Conservation (phyloP, 1,140 invertebrate species). For the Zophobas atratus region DNA sequence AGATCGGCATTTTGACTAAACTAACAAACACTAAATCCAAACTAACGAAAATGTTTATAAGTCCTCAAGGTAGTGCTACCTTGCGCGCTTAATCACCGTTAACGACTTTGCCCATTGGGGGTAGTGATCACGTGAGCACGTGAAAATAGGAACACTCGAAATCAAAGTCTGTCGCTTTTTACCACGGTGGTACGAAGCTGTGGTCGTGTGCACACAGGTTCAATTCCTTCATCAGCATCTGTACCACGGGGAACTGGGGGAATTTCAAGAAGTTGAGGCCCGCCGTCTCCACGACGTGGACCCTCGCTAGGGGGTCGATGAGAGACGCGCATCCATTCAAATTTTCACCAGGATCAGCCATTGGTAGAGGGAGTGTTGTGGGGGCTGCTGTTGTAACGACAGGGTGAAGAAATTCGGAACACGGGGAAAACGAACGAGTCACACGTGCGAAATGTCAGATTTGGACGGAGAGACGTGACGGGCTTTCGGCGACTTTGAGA, state of each 20-base stretch:
- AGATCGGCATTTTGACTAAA: slow-evolving; percentile 59
- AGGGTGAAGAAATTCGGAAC: neutral
- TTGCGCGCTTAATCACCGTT: slow-evolving; percentile 10
- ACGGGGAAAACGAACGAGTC: neutral
- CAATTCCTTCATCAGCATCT: slow-evolving; percentile 62
- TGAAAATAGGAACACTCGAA: slow-evolving; percentile 5
- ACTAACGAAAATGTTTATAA: slow-evolving; percentile 40
- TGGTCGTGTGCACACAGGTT: slow-evolving; percentile 63
- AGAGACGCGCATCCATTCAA: slow-evolving; percentile 35
- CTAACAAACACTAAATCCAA: slow-evolving; percentile 47
- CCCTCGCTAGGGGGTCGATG: slow-evolving; percentile 16
- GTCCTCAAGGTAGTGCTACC: slow-evolving; percentile 31
- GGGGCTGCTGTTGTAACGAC: slow-evolving; percentile 22
- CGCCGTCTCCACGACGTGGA: slow-evolving; percentile 22
- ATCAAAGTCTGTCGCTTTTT: neutral
- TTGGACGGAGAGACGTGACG: neutral
- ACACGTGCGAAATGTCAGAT: neutral
- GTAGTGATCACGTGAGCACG: slow-evolving; percentile 1
- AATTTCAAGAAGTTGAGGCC: slow-evolving; percentile 54
- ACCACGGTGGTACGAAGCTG: slow-evolving; percentile 63
- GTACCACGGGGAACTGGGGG: slow-evolving; percentile 55
- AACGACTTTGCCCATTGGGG: slow-evolving; percentile 40
- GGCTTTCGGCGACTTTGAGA: neutral
- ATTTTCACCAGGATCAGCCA: slow-evolving; percentile 63
- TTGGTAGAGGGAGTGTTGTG: slow-evolving; percentile 50